Percentiles rank a stretch among this genome's conserved stretches.
These are phyloP conservation scores for Macroglossus sobrinus DNA, from an alignment of 2,113 vertebrate genomes.

Conservation along the genomic window DNA sequence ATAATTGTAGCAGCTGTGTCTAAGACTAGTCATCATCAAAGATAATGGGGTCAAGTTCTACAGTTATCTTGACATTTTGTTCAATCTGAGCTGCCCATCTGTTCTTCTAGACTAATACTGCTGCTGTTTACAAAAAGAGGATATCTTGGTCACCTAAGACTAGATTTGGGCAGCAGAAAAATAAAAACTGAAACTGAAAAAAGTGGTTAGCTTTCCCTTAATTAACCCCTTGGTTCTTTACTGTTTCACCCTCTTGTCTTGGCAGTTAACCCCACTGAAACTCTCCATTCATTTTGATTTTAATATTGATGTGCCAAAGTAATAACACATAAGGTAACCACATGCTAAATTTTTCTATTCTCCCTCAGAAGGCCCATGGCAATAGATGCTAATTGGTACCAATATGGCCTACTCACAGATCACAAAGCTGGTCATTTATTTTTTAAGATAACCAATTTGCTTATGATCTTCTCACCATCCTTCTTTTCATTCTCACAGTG, in stretches of 20 bases:
- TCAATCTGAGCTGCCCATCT: constrained; percentile 53
- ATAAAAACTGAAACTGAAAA: no score
- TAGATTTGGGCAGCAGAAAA: not conserved
- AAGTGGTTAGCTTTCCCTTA: not conserved
- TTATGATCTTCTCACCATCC: not conserved
- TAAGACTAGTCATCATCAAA: not conserved
- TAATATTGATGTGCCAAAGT: not conserved
- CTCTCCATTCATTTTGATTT: not conserved
- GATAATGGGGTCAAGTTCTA: not conserved
- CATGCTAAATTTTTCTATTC: not conserved
- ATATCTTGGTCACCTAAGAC: not conserved
- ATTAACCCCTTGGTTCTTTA: not conserved
- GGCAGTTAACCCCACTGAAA: not conserved
- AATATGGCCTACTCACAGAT: not conserved
- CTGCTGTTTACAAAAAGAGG: not conserved
- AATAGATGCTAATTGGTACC: not conserved
- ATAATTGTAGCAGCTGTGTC: not conserved
- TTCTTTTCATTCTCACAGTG: not conserved
- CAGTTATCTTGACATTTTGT: not conserved
- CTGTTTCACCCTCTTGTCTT: not conserved
- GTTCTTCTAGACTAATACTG: not conserved
- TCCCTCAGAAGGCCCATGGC: not conserved
- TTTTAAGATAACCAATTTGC: not conserved
- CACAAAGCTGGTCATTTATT: not conserved
- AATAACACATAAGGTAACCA: not conserved